Evolutionary conservation across 2,797 vertebrate genomes (phyloP), one percentile per base, ranked within the genome.

Genomic region (Muraenolepis orangiensis): DNA sequence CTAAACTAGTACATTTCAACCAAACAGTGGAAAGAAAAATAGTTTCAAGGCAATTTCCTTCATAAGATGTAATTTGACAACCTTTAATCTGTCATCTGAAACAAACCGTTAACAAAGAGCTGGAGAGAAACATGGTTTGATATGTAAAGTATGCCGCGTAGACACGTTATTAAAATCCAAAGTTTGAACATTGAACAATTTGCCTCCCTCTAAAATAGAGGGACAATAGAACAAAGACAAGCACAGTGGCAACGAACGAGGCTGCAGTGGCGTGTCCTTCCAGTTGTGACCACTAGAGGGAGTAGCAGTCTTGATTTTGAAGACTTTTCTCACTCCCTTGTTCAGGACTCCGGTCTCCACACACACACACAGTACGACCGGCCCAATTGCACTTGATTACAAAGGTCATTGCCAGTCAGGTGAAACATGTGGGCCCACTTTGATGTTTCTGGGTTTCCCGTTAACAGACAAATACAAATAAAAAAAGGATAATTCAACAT

Each of bases 241-340:
- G 73, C 80, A 78, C 73, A 78, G 31, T 74, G 77, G 77, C 12
- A 30, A 68, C 1, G 61, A 76, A 69, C 46, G 57, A 75, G 72
- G 79, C 36, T 34, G 72, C 72, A 72, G 0, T 69, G 0, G 16
- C 8, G 61, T 66, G 78, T 80, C 74, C 28, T 77, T 3, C 67
- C 57, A 29, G n/a, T 26, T 57, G 0, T 11, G 51, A 61, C 85
- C 93, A 91, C 90, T 87, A 93, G 94, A 93, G 90, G 94, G 93
- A 78, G 91, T 79, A 82, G 87, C 78, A 90, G 90, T 70, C 85
- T 89, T 77, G 78, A 75, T 83, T 89, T 84, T 88, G 72, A 73
- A 77, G 69, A 78, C 2, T 64, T 30, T 42, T 40, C 1, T 4
- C 4, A 20, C 23, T 69, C 12, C 14, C n/a, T 28, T 5, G 31